phyloP scores from a whole-genome alignment of 1,140 invertebrate species.

The Lanistes nyassanus region DNA sequence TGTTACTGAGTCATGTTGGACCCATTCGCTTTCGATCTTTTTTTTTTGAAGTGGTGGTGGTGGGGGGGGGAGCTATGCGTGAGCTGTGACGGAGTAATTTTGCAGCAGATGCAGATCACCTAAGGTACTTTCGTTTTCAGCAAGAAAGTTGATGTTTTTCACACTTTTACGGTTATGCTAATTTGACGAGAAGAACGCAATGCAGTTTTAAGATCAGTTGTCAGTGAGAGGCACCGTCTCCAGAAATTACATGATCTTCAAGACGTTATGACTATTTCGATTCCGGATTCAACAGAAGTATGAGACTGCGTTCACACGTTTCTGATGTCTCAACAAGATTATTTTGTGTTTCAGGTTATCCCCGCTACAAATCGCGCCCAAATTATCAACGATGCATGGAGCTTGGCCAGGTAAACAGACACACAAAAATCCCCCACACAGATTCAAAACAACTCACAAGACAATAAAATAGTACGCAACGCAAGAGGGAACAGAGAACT shows the following conservation, averaged over 20 bases:
- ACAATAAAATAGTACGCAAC: too few species aligned
- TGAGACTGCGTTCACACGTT: background rate
- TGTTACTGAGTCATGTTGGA: too few species aligned
- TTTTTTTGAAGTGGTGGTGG: too few species aligned
- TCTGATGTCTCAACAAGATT: conserved; percentile 14
- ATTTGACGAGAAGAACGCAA: background rate
- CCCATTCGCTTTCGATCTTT: too few species aligned
- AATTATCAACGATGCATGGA: conserved; percentile 87
- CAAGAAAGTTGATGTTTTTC: background rate
- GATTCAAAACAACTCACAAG: too few species aligned
- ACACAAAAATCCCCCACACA: too few species aligned
- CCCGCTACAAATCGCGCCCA: conserved; percentile 85
- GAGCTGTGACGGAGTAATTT: background rate
- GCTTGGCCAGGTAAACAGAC: conserved; percentile 65
- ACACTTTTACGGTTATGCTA: background rate
- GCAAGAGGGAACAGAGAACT: too few species aligned
- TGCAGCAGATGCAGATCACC: background rate
- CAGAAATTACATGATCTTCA: background rate
- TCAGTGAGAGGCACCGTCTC: background rate
- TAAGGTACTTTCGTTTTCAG: background rate
- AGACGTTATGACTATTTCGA: background rate
- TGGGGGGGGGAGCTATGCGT: too few species aligned
- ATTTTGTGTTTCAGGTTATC: conserved; percentile 68
- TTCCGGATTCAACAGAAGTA: background rate
- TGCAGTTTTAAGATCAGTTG: background rate